Conservation (phyloP, 2,888 invertebrate genomes). For the Epirrhoe alternata region DNA sequence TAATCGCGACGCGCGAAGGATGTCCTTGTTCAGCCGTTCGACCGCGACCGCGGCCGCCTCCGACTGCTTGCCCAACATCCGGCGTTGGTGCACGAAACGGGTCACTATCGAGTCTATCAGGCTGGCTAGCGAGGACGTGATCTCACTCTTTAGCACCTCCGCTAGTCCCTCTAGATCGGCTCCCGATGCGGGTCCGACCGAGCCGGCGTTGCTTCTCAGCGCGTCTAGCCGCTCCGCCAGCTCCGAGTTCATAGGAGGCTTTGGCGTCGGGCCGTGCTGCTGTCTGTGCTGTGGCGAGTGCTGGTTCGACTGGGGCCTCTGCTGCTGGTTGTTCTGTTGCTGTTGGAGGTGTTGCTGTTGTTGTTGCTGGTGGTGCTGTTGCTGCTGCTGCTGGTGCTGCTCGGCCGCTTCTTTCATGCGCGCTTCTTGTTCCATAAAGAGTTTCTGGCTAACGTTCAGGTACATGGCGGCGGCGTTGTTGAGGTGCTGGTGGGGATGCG, state of each 20-base stretch:
- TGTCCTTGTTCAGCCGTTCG: conserved; percentile 94
- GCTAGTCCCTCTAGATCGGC: conserved; percentile 95
- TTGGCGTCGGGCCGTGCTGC: conserved; percentile 74
- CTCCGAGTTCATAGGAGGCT: conserved; percentile 86
- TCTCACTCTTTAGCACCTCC: conserved; percentile 96
- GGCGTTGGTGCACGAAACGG: conserved; percentile 92
- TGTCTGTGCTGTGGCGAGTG: conserved; percentile 84
- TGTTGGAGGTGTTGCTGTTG: conserved; percentile 68
- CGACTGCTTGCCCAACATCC: conserved; percentile 90
- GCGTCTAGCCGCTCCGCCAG: conserved; percentile 92
- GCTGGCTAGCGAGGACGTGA: conserved; percentile 92
- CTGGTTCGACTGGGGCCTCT: conserved; percentile 85
- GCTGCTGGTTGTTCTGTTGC: conserved; percentile 82
- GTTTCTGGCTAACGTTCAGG: conserved; percentile 90
- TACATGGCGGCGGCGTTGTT: conserved; percentile 90
- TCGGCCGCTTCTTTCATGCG: conserved; percentile 89
- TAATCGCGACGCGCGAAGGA: conserved; percentile 92
- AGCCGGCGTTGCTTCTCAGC: conserved; percentile 88
- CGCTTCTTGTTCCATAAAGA: conserved; percentile 91
- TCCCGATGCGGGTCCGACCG: conserved; percentile 88
- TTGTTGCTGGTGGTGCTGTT: conserved; percentile 77
- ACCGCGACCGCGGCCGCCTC: conserved; percentile 92
- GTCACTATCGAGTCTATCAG: conserved; percentile 95
- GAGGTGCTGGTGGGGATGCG: conserved; percentile 85
- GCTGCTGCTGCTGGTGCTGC: conserved; percentile 81